Conservation (phyloP, 2,113 vertebrate genomes). For the Spilogale gracilis region DNA sequence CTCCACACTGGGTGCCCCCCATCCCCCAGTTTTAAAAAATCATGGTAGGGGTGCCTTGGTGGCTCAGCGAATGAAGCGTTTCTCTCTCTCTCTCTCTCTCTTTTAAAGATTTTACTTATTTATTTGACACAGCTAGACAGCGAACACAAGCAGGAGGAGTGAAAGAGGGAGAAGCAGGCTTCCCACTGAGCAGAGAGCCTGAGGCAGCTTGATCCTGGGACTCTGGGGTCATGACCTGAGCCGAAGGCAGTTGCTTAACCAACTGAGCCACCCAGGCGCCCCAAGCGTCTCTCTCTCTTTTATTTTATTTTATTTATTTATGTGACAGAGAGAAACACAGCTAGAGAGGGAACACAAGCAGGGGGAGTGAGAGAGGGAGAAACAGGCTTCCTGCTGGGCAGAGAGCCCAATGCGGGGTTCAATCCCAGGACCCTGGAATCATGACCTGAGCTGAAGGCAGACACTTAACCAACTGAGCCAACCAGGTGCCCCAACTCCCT, state of each 20-base stretch:
- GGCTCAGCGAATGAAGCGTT: no score
- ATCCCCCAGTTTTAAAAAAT: no score
- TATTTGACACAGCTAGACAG: no score
- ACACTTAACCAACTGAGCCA: not conserved
- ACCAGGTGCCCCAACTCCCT: not conserved
- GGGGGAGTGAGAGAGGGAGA: not conserved
- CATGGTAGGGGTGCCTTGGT: no score
- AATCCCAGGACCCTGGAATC: not conserved
- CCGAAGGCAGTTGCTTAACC: not conserved
- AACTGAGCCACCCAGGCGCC: not conserved
- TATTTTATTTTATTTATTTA: not conserved
- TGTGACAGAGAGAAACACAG: not conserved
- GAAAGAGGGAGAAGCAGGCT: not conserved
- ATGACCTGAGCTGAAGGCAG: not conserved
- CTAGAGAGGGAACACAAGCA: no score
- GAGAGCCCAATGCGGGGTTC: not conserved
- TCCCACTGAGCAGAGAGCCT: not conserved
- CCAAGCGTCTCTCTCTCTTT: not conserved
- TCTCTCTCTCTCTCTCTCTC: no score
- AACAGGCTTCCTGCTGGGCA: not conserved
- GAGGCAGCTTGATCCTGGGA: not conserved
- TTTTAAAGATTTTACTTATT: not conserved
- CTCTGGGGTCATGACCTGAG: not conserved
- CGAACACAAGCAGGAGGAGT: no score
- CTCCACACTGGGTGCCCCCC: no score